Conservation (phyloP, 2,113 vertebrate genomes). For the Numida meleagris region DNA sequence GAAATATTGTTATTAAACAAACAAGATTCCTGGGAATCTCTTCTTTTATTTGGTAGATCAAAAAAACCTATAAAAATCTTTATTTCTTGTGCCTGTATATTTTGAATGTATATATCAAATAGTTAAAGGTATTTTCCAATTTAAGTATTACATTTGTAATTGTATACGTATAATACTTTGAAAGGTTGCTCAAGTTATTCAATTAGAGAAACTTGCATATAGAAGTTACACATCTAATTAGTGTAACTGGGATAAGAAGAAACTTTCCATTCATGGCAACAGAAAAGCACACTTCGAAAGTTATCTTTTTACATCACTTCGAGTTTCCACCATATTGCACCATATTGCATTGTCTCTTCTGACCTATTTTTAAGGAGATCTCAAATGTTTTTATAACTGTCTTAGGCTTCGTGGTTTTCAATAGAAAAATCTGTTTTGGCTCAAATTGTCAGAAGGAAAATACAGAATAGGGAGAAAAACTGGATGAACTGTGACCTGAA, state of each 20-base stretch:
- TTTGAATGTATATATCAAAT: background rate
- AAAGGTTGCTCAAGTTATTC: background rate
- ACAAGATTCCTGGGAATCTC: background rate
- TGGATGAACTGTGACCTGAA: background rate
- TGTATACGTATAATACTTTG: background rate
- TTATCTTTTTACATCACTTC: background rate
- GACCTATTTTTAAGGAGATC: background rate
- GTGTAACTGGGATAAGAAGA: background rate
- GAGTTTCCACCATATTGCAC: background rate
- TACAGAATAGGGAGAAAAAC: background rate
- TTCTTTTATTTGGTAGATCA: background rate
- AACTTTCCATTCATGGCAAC: background rate
- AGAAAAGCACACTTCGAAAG: background rate
- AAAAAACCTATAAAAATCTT: background rate
- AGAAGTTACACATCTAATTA: background rate
- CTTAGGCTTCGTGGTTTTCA: background rate
- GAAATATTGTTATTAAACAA: background rate
- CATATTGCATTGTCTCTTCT: background rate
- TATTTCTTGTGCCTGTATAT: background rate
- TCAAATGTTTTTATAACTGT: background rate
- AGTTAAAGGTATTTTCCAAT: background rate
- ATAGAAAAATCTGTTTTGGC: background rate
- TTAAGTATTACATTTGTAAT: background rate
- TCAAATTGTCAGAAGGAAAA: background rate
- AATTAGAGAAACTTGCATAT: background rate